Base-by-base conservation (phyloP, 2,797 vertebrate species). In the Xenentodon cancila region DNA sequence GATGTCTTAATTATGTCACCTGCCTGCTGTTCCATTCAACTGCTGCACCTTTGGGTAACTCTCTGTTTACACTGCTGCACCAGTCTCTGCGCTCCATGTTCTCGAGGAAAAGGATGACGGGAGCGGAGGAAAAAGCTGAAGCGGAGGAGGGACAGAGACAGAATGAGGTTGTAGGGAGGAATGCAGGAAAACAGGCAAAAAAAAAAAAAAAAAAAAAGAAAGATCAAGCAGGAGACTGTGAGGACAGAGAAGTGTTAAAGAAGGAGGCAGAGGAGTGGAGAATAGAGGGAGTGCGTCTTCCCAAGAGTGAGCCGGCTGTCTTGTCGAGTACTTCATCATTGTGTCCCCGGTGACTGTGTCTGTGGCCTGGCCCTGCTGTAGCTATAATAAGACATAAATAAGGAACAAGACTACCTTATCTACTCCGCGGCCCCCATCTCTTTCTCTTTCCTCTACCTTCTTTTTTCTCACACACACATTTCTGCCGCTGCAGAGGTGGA, bases 341-440 rank as follows among this genome's bases (percentile, higher is more conserved):
- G 89, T 84, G 53, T 94, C 94, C 92, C 94, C 68, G 8, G 85
- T 84, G 94, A 91, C 86, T 82, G 74, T 87, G 81, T 90, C 86
- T 52, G 81, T 88, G 92, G 88, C 93, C 90, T 79, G 80, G 90
- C 91, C 93, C 84, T 71, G 88, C 88, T 92, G 89, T 91, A 91
- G 89, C 91, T 90, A 90, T 90, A 91, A 84, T 84, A 93, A 91
- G 93, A 93, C 88, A 94, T 92, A 93, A 92, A 93, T 92, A 90
- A 91, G 89, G 90, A 91, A 91, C 90, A 91, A 84, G 88, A 84
- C 85, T 88, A 83, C 86, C 86, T 90, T 89, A 90, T 91, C 87
- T 91, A 82, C 88, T 82, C 86, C 68, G 83, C 86, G 88, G 87
- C 86, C 89, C 79, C 82, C 88, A 89, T 91, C 88, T 90, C 84